Conservation (phyloP, 2,797 vertebrate genomes). For the Zalophus californianus region DNA sequence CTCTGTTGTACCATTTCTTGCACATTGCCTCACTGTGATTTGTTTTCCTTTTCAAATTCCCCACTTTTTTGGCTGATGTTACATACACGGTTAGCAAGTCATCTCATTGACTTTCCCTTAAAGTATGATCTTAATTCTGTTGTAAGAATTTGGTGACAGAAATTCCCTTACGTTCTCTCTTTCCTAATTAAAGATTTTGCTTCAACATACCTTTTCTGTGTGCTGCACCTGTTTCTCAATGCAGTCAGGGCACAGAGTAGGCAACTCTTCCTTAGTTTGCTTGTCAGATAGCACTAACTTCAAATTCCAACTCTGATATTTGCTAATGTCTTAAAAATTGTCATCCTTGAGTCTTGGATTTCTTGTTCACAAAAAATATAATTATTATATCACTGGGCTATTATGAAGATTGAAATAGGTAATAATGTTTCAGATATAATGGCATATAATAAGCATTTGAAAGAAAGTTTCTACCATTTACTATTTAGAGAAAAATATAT, state of each 20-base stretch:
- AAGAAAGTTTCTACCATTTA: background rate
- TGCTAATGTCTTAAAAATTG: background rate
- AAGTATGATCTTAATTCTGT: background rate
- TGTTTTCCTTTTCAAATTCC: background rate
- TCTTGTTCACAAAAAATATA: background rate
- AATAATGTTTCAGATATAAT: background rate
- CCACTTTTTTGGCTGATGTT: background rate
- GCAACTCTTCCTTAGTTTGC: background rate
- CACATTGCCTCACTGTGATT: background rate
- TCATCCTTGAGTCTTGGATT: background rate
- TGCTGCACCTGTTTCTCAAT: background rate
- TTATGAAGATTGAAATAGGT: background rate
- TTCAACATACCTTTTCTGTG: background rate
- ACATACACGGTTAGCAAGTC: background rate
- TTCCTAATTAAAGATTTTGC: background rate
- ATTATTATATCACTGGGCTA: background rate
- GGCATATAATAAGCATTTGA: background rate
- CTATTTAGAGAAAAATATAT: background rate
- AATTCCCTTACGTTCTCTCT: background rate
- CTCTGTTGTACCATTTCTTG: background rate
- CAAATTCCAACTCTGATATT: background rate
- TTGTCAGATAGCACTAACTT: background rate
- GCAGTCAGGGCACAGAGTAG: background rate
- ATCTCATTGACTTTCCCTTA: background rate
- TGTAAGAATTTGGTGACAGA: background rate